A percentile compares a stretch with the other conserved stretches of the same genome.
Evolutionary conservation across 1,140 invertebrate genomes (phyloP).

Genomic region (Lutraria rhynchaena): DNA sequence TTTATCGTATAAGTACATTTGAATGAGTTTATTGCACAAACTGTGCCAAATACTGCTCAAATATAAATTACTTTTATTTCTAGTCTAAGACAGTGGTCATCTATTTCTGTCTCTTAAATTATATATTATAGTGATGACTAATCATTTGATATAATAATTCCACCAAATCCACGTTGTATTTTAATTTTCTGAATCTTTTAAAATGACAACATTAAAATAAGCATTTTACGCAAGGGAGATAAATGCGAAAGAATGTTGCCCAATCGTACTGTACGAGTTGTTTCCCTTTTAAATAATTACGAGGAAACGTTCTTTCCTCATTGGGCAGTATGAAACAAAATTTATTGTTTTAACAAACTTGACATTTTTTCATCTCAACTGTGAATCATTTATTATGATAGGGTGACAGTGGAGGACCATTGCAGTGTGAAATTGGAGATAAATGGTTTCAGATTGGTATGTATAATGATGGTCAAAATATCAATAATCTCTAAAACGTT

Average conservation of each 20-base stretch:
- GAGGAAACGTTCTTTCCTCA: neutral
- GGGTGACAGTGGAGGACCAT: conserved; percentile 8
- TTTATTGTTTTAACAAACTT: neutral
- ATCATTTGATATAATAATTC: neutral
- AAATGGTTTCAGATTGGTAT: conserved; percentile 10
- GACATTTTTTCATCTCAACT: neutral
- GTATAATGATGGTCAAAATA: neutral
- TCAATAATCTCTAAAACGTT: too few species aligned
- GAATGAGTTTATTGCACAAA: too few species aligned
- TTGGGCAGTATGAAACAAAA: neutral
- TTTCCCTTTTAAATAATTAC: neutral
- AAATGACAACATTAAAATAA: neutral
- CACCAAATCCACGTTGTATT: neutral
- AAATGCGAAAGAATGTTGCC: neutral
- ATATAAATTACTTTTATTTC: neutral
- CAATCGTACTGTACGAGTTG: neutral
- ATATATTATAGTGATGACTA: neutral
- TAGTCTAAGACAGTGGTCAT: neutral
- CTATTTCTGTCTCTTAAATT: neutral
- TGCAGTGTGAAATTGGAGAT: neutral
- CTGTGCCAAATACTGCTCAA: neutral
- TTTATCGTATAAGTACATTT: too few species aligned
- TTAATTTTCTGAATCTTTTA: too few species aligned
- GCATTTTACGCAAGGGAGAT: neutral
- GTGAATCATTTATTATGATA: neutral